Percentiles rank a stretch among this genome's conserved stretches.
These are phyloP conservation scores for Talpa occidentalis DNA, from an alignment of 2,113 vertebrate genomes.

Conservation along the genomic window DNA sequence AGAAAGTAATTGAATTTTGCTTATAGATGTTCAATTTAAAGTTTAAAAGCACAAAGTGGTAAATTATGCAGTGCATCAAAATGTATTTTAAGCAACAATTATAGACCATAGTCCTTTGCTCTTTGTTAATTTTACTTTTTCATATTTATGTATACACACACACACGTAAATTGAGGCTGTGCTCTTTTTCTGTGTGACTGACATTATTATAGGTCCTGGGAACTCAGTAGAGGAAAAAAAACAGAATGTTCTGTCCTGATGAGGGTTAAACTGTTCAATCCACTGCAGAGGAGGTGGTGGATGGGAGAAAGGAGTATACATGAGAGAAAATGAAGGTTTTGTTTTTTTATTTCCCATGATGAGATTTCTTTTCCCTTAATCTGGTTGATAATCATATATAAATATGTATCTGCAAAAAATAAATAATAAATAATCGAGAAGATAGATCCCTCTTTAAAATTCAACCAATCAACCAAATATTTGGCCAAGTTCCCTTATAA, in stretches of 20 bases:
- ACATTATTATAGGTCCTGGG: not conserved
- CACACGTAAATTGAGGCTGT: not conserved
- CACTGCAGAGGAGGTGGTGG: not conserved
- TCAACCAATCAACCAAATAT: not conserved
- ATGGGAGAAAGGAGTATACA: not conserved
- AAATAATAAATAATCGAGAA: not conserved
- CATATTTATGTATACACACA: not conserved
- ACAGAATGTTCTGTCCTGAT: not conserved
- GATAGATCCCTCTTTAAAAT: not conserved
- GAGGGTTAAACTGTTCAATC: no score
- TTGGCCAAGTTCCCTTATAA: not conserved
- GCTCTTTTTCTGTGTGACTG: not conserved
- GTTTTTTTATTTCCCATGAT: not conserved
- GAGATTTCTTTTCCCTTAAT: not conserved
- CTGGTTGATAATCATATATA: not conserved
- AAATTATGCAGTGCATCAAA: not conserved
- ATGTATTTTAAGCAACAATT: not conserved
- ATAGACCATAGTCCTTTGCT: not conserved
- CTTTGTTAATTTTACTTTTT: not conserved
- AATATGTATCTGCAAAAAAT: not conserved
- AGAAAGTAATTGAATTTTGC: not conserved
- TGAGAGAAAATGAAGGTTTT: not conserved
- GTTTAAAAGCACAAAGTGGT: not conserved
- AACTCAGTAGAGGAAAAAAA: not conserved
- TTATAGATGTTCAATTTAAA: not conserved